Percentiles rank a stretch among this genome's conserved stretches.
These are phyloP conservation scores for Alca torda DNA, from an alignment of 2,797 vertebrate genomes.

Conservation along the genomic window DNA sequence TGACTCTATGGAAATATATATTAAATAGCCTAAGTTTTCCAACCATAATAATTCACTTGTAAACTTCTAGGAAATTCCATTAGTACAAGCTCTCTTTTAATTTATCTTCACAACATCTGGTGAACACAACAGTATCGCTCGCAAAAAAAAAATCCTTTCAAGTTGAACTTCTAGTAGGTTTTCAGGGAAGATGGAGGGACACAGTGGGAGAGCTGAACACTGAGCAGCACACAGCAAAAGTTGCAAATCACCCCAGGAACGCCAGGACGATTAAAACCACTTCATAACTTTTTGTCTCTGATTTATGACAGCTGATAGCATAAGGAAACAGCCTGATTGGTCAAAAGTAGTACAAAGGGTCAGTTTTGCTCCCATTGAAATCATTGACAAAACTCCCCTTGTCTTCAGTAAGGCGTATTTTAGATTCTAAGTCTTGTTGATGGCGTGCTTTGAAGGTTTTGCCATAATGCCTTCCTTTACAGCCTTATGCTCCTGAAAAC, in stretches of 20 bases:
- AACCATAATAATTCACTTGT: conserved; percentile 28
- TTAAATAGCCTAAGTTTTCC: conserved; percentile 32
- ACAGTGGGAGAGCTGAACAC: neutral
- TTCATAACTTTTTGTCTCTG: neutral
- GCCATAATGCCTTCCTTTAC: neutral
- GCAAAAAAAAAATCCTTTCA: neutral
- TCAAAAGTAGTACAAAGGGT: neutral
- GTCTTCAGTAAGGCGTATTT: neutral
- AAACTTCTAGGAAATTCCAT: conserved; percentile 53
- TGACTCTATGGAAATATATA: conserved; percentile 32
- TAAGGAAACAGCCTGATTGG: neutral
- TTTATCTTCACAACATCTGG: conserved; percentile 53
- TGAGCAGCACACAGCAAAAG: neutral
- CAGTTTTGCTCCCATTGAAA: neutral
- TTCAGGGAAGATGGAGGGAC: neutral
- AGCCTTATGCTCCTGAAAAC: neutral
- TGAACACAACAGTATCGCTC: neutral
- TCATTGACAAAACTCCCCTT: neutral
- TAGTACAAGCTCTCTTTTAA: conserved; percentile 23
- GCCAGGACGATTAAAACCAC: neutral
- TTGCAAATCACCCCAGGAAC: neutral
- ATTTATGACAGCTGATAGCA: neutral
- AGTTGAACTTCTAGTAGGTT: neutral
- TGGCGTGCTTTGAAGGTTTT: neutral
- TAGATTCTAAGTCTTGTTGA: neutral